Evolutionary conservation across 2,113 vertebrate species (phyloP).

Genomic region (Theristicus caerulescens): DNA sequence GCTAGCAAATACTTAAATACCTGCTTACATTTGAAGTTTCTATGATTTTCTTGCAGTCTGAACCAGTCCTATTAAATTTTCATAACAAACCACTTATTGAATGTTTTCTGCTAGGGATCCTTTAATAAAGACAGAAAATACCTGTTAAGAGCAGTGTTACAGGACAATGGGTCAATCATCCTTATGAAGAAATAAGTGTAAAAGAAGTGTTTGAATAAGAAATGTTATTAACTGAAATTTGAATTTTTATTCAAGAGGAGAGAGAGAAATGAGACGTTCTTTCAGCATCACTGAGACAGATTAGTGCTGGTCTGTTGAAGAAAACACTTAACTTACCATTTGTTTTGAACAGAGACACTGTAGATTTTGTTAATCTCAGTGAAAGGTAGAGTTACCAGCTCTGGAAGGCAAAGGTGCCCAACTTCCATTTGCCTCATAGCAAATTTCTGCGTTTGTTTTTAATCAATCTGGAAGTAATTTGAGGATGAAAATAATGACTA

Average conservation of each 20-base stretch:
- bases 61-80: not conserved
- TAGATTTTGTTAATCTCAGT: not conserved
- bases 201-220: not conserved
- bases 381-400: not conserved
- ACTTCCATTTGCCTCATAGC: not conserved
- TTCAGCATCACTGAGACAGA: not conserved
- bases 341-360: not conserved
- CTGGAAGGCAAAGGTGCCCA: not conserved
- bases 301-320: not conserved
- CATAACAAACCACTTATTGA: not conserved
- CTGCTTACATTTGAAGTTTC: not conserved
- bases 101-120: not conserved
- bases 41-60: not conserved
- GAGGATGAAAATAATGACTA: not conserved
- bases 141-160: not conserved
- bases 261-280: not conserved
- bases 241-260: not conserved
- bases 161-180: not conserved
- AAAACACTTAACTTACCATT: not conserved
- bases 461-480: not conserved
- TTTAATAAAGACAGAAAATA: not conserved
- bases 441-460: not conserved
- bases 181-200: not conserved
- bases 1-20: not conserved
- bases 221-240: not conserved